These are phyloP conservation scores for Sturmia bella DNA, from an alignment of 2,888 invertebrate genomes.

Conservation along the genomic window DNA sequence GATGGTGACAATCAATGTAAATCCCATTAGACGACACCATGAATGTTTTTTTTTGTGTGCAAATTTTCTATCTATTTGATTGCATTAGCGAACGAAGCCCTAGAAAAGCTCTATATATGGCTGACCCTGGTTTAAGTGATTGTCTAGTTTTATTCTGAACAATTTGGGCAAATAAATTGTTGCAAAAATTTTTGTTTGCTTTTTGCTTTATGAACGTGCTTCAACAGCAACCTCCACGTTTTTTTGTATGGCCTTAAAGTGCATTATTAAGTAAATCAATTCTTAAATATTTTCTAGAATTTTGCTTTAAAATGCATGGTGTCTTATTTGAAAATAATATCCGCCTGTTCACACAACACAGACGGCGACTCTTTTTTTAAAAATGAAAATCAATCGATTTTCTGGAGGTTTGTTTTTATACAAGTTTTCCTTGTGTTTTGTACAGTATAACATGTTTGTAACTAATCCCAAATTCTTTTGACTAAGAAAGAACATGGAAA, in stretches of 20 bases:
- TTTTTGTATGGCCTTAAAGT: background rate
- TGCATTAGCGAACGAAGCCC: constrained; percentile 37
- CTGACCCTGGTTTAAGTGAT: constrained; percentile 54
- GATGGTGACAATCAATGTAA: constrained; percentile 49
- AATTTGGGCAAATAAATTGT: constrained; percentile 28
- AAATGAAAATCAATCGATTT: no score
- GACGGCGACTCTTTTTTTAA: no score
- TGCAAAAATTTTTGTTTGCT: constrained; percentile 36
- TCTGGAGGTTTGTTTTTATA: no score
- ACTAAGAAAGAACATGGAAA: no score
- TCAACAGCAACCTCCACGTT: background rate
- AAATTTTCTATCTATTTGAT: constrained; percentile 10
- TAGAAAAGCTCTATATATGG: constrained; percentile 33
- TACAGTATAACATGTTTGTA: no score
- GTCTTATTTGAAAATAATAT: no score
- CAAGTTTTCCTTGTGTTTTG: no score
- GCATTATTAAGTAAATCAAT: no score
- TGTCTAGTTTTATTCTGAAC: constrained; percentile 15
- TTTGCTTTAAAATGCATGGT: background rate
- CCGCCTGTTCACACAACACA: no score
- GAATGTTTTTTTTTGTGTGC: constrained; percentile 13
- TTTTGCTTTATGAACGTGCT: constrained; percentile 7
- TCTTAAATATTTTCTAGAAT: constrained; percentile 1
- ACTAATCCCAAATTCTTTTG: no score
- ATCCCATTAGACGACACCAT: constrained; percentile 58